Base-by-base conservation (phyloP, 2,888 invertebrate species). In the Heliconius cydno region DNA sequence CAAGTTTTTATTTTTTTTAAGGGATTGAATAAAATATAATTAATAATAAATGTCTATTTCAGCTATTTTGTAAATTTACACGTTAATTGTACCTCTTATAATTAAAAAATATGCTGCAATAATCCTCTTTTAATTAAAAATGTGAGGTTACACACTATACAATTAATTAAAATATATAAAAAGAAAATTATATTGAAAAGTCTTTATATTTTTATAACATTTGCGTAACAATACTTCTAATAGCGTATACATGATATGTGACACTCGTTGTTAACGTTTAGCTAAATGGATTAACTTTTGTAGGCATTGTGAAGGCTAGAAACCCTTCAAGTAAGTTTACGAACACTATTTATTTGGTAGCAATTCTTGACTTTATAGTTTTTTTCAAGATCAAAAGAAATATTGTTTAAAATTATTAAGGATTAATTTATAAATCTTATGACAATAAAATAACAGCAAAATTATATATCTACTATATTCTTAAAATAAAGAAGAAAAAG, bases 261-360 rank as follows among this genome's bases (percentile, higher is more conserved):
- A 75, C 77, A 77, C 75, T 72, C 75, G 74, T 75, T 66, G 76
- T 52, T 28, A 41, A 60, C 60, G 85, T 82, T 84, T 84, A 83
- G 82, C 84, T 93, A 92, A 92, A 89, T 90, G 88, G 90, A 90
- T 90, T 88, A 84, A 83, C 83, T 89, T 90, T 90, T 90, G 90
- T 88, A 84, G 85, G 78, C 70, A 79, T 67, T 85, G 60, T 84
- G 88, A 91, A 92, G 90, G 91, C 88, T 89, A 79, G 94, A 94
- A 93, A 87, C 92, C 93, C 70, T 82, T 84, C 86, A 87, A 91
- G 83, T 84, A 87, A 82, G 57, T 72, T 72, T n/a, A 72, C 72
- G 34, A n/a, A 72, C 52, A 34, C 30, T 13, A n/a, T 57, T n/a
- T 72, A 72, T 72, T 72, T 72, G 72, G 72, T 72, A 72, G 57